phyloP scores from a whole-genome alignment of 2,113 vertebrate genomes.

The Takifugu flavidus region DNA sequence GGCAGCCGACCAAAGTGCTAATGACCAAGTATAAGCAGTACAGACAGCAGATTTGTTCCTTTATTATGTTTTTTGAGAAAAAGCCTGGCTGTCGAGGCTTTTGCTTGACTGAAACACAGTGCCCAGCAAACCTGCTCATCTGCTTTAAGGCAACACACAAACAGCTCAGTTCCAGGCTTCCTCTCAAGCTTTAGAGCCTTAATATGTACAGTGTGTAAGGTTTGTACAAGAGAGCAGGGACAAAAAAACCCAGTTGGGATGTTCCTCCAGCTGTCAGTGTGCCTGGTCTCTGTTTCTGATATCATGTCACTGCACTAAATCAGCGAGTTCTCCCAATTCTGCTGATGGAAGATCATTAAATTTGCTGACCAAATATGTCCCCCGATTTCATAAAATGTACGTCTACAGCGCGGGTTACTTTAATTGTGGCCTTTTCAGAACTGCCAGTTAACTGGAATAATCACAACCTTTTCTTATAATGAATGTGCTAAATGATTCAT shows the following conservation, averaged over 20 bases:
- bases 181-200: neutral
- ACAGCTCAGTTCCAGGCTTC: neutral
- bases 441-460: neutral
- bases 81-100: neutral
- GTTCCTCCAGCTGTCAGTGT: neutral
- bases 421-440: too few relatives aligned
- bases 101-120: neutral
- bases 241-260: neutral
- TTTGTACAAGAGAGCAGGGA: constrained; percentile 3
- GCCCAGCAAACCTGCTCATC: neutral
- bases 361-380: constrained; percentile 9
- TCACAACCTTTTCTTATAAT: constrained; percentile 23
- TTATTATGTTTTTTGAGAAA: constrained; percentile 8
- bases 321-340: neutral
- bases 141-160: constrained; percentile 1
- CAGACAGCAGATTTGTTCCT: neutral
- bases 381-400: too few relatives aligned
- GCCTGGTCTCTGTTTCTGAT: constrained; percentile 4
- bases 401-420: too few relatives aligned
- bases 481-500: constrained; percentile 18
- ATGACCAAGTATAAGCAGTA: constrained; percentile 21
- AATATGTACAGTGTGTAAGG: neutral
- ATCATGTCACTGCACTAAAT: neutral
- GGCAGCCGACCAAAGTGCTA: constrained; percentile 34
- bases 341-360: neutral